phyloP scores from a whole-genome alignment of 1,140 invertebrate species.

The Drosophila repletoides region DNA sequence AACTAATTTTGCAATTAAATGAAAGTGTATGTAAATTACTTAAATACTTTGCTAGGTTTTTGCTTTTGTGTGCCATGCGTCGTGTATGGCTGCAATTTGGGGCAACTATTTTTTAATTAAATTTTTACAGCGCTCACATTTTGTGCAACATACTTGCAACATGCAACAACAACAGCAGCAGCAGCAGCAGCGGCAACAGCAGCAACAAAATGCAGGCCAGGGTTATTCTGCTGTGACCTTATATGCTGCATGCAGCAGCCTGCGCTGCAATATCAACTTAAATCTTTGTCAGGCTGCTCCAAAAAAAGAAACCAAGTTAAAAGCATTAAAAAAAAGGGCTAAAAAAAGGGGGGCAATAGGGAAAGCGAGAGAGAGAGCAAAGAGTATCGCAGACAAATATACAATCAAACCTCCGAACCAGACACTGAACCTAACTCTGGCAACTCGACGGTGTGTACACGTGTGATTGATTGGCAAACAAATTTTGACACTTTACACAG shows the following conservation, averaged over 20 bases:
- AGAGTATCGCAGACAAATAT: neutral
- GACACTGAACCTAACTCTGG: slow-evolving; percentile 8
- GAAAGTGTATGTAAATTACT: slow-evolving; percentile 66
- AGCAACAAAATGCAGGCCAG: slow-evolving; percentile 2
- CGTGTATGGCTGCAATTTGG: slow-evolving; percentile 52
- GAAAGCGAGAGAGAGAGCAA: neutral
- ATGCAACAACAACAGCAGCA: neutral
- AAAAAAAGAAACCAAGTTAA: slow-evolving; percentile 5
- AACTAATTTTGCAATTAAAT: slow-evolving; percentile 77
- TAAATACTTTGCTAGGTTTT: slow-evolving; percentile 48
- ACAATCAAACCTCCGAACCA: slow-evolving; percentile 28
- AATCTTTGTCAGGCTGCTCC: slow-evolving; percentile 22
- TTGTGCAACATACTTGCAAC: slow-evolving; percentile 23
- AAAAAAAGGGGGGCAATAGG: neutral
- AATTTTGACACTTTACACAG: slow-evolving; percentile 75
- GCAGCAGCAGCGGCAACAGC: neutral
- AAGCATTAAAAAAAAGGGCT: neutral
- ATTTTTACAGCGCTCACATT: slow-evolving; percentile 48
- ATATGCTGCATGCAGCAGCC: neutral
- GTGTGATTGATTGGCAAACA: slow-evolving; percentile 78
- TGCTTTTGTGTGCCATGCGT: slow-evolving; percentile 3
- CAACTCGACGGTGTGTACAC: slow-evolving; percentile 24
- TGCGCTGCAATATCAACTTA: slow-evolving; percentile 15
- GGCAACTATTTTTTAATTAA: slow-evolving; percentile 78
- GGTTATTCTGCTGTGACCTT: neutral